Percentiles rank a stretch among this genome's conserved stretches.
Conservation (phyloP, 2,113 vertebrate genomes). For the Ochotona curzoniae region DNA sequence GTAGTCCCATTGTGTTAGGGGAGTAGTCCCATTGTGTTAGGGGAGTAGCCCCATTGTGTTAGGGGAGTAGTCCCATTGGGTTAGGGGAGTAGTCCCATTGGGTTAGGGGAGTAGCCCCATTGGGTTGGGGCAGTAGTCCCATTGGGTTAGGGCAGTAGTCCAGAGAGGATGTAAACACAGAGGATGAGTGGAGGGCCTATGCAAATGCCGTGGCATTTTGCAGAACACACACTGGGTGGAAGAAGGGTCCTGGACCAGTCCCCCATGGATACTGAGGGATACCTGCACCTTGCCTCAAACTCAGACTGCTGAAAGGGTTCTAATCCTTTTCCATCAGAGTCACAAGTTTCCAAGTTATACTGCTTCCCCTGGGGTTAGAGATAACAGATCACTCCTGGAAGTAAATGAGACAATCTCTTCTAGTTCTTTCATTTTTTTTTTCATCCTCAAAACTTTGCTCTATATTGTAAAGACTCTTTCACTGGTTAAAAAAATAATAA, state of each 20-base stretch:
- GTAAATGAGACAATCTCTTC: constrained; percentile 16
- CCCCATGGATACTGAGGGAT: no score
- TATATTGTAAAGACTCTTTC: neutral
- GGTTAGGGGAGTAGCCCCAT: no score
- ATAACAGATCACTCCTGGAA: neutral
- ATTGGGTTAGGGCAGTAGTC: no score
- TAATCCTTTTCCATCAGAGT: neutral
- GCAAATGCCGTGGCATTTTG: neutral
- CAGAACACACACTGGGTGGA: no score
- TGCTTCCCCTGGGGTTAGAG: neutral
- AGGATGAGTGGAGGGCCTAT: neutral
- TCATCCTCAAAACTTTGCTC: constrained; percentile 22
- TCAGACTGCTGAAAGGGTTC: neutral
- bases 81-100: no score
- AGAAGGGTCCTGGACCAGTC: neutral
- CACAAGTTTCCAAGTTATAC: neutral
- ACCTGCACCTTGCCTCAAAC: neutral
- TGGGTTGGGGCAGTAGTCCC: no score
- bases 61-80: no score
- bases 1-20: no score
- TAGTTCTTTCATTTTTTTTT: neutral
- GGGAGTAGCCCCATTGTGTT: no score
- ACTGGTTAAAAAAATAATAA: neutral
- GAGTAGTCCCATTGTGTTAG: no score
- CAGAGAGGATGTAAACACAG: neutral